Percentiles rank a stretch among this genome's conserved stretches.
These are phyloP conservation scores for Brachypterus glaber DNA, from an alignment of 2,888 invertebrate genomes.

Conservation along the genomic window DNA sequence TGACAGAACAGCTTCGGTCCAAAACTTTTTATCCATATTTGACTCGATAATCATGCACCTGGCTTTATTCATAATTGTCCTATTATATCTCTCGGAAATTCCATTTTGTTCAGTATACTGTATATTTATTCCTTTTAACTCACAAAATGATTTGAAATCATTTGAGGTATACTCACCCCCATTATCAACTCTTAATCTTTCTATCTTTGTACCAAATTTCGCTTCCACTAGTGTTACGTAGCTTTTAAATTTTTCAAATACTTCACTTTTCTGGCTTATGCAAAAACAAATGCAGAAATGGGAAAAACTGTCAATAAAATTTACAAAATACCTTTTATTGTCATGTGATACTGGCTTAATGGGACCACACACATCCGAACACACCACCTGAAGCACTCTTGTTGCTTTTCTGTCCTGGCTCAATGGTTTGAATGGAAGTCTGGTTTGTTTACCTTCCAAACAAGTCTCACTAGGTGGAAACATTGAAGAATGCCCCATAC, in stretches of 20 bases:
- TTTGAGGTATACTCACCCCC: slow-evolving; percentile 22
- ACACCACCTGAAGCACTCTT: slow-evolving; percentile 17
- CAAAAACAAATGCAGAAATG: slow-evolving; percentile 20
- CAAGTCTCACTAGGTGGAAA: slow-evolving; percentile 12
- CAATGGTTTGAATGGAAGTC: slow-evolving; percentile 8
- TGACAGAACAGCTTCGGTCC: slow-evolving; percentile 2
- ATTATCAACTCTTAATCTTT: slow-evolving; percentile 22
- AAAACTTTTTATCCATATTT: slow-evolving; percentile 1
- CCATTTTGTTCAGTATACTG: slow-evolving; percentile 13
- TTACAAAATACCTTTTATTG: slow-evolving; percentile 20
- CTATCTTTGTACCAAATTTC: slow-evolving; percentile 17
- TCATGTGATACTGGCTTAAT: slow-evolving; percentile 17
- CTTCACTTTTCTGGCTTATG: slow-evolving; percentile 22
- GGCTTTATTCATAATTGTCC: slow-evolving; percentile 25
- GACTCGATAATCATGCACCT: slow-evolving; percentile 11
- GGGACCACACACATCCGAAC: slow-evolving; percentile 24
- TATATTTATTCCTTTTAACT: slow-evolving; percentile 5
- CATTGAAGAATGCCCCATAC: no score
- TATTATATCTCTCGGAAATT: slow-evolving; percentile 5
- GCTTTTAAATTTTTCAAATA: slow-evolving; percentile 18
- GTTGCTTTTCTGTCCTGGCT: slow-evolving; percentile 16
- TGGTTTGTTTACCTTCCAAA: slow-evolving; percentile 14
- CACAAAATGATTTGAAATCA: slow-evolving; percentile 5
- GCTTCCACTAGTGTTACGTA: slow-evolving; percentile 14
- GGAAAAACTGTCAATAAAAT: slow-evolving; percentile 23